A percentile compares a stretch with the other conserved stretches of the same genome.
Evolutionary conservation across 1,140 invertebrate species (phyloP).

Genomic region (Pachypsylla venusta): DNA sequence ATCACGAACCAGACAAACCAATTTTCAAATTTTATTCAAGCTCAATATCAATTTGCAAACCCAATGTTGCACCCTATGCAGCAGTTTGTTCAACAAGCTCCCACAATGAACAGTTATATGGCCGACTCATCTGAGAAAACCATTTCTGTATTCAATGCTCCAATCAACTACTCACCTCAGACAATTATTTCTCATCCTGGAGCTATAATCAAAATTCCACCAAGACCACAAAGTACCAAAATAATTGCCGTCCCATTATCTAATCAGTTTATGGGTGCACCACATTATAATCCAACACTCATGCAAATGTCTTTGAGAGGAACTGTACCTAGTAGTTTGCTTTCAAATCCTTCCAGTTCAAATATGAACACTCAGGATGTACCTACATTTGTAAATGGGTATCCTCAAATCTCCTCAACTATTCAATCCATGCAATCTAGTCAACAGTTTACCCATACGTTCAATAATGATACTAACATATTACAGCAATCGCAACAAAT

Average conservation of each 20-base stretch:
- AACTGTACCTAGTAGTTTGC: no score
- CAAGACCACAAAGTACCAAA: neutral
- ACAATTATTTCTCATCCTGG: conserved; percentile 4
- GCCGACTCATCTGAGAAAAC: no score
- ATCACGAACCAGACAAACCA: neutral
- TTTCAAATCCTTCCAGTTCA: neutral
- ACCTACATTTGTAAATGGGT: neutral
- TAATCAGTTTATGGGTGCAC: neutral
- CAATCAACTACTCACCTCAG: no score
- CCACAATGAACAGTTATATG: no score
- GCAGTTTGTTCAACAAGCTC: no score
- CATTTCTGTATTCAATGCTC: no score
- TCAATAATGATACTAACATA: no score
- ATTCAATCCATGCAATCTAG: no score
- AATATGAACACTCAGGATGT: neutral
- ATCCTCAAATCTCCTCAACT: neutral
- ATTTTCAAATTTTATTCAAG: neutral
- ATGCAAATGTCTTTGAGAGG: neutral
- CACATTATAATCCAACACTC: neutral
- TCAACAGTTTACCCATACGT: no score
- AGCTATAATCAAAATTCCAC: conserved; percentile 1
- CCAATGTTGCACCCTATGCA: neutral
- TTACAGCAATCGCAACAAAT: no score
- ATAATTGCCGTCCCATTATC: neutral
- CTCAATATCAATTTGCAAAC: neutral